Base-by-base conservation (phyloP, 37 sponge, comb jelly and placozoan species). In the Eunapius fragilis region DNA sequence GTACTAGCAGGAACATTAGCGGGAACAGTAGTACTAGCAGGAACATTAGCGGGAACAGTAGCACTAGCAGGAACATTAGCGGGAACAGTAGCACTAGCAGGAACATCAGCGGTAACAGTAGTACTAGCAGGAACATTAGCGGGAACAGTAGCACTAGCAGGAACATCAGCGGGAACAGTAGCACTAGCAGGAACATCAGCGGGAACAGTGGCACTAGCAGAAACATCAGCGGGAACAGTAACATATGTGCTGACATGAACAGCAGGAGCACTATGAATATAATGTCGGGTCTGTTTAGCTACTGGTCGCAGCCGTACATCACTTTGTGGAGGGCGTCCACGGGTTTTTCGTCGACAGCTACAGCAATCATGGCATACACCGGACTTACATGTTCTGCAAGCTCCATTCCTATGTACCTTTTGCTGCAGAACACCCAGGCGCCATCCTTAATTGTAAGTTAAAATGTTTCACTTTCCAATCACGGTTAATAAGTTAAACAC, bases 171-270 rank as follows among this genome's bases (percentile, higher is more conserved):
- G 3, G 71, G 4, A 70, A 13, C 28, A 70, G 28, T 10, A 70
- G 10, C 11, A 30, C 12, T 13, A 28, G 71, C 10, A 70, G 11
- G 12, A 70, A 7, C 28, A 70, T 30, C 71, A 70, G 77, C 9
- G 31, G 77, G 77, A 76, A 31, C 77, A 76, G 77, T 36, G 14
- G 38, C 31, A 11, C 26, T 32, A 76, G 77, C 35, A 76, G 77
- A 76, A 37, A 31, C 77, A 76, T 25, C 35, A 76, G 35, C 11
- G 77, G 3, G 6, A 37, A 28, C 77, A 12, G 35, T 33, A 32
- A 12, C 80, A 49, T 10, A 31, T 11, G 31, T 34, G 49, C 67
- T 38, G 41, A 25, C 80, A 79, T 45, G 3, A 79, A 27, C 25
- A 49, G 67, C 67, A 14, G n/a, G 67, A 25, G 27, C 49, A 9